Conservation (phyloP, 2,888 invertebrate species). For the Stegana nigrithorax region DNA sequence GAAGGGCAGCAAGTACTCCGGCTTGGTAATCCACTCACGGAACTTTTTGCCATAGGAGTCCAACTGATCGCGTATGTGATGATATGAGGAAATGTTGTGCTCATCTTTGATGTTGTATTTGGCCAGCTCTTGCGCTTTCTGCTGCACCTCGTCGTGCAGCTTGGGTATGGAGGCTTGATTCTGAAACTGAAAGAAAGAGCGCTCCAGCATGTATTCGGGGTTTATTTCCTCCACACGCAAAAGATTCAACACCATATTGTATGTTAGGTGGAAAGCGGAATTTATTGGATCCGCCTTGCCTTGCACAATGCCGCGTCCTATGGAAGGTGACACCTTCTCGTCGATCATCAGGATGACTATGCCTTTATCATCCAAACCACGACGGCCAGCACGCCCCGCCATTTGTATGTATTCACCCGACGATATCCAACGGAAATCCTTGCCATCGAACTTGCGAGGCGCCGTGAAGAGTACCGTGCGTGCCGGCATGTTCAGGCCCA, state of each 20-base stretch:
- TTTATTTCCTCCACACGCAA: slow-evolving; percentile 98
- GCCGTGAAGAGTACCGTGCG: slow-evolving; percentile 97
- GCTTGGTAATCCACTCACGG: slow-evolving; percentile 82
- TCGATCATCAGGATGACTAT: slow-evolving; percentile 99
- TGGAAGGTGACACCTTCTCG: slow-evolving; percentile 88
- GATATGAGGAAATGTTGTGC: slow-evolving; percentile 82
- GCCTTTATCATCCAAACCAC: slow-evolving; percentile 96
- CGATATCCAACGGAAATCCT: slow-evolving; percentile 91
- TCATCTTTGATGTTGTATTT: slow-evolving; percentile 79
- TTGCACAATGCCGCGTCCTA: slow-evolving; percentile 82
- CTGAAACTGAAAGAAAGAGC: slow-evolving; percentile 99
- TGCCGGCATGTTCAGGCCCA: slow-evolving; percentile 99
- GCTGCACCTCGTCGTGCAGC: slow-evolving; percentile 78
- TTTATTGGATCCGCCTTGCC: slow-evolving; percentile 97
- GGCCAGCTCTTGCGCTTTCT: slow-evolving; percentile 76
- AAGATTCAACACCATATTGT: slow-evolving; percentile 98
- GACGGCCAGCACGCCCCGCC: slow-evolving; percentile 97
- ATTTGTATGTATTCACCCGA: slow-evolving; percentile 99
- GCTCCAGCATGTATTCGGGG: slow-evolving; percentile 98
- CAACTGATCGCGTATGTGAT: slow-evolving; percentile 85
- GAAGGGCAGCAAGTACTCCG: slow-evolving; percentile 92
- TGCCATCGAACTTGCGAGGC: slow-evolving; percentile 96
- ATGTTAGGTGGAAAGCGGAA: slow-evolving; percentile 98
- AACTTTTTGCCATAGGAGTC: slow-evolving; percentile 81
- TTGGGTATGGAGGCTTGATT: slow-evolving; percentile 95